A percentile compares a stretch with the other conserved stretches of the same genome.
These are phyloP conservation scores for Ia io DNA, from an alignment of 2,113 vertebrate genomes.

Conservation along the genomic window DNA sequence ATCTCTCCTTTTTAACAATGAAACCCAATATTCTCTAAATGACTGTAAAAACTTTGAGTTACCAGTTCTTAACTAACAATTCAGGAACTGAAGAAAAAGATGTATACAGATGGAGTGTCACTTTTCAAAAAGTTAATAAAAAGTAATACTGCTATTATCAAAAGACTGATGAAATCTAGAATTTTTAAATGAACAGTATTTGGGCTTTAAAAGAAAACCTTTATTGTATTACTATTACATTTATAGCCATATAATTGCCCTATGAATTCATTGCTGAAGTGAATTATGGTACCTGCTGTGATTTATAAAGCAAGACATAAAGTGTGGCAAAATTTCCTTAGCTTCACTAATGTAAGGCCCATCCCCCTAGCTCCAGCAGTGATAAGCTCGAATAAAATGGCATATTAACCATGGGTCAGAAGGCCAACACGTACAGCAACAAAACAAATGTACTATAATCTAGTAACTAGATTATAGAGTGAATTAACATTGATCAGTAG, in stretches of 20 bases:
- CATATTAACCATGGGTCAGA: conserved; percentile 75
- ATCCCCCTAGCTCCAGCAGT: conserved; percentile 4
- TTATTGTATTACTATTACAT: conserved; percentile 25
- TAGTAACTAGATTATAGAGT: conserved; percentile 70
- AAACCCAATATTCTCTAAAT: neutral
- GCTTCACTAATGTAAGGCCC: conserved; percentile 39
- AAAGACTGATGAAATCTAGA: neutral
- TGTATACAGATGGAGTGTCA: neutral
- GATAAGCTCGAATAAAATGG: conserved; percentile 66
- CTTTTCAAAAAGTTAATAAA: conserved; percentile 24
- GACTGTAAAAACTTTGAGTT: neutral
- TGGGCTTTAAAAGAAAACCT: conserved; percentile 23
- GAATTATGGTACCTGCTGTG: conserved; percentile 44
- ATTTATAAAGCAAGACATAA: conserved; percentile 65
- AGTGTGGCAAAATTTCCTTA: conserved; percentile 50
- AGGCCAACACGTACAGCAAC: conserved; percentile 72
- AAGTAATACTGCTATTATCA: conserved; percentile 20
- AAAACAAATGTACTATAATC: conserved; percentile 64
- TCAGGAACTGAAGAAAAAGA: conserved; percentile 5
- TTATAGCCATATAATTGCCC: neutral
- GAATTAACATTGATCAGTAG: conserved; percentile 77
- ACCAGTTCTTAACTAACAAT: neutral
- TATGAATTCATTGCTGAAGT: neutral
- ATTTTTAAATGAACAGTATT: conserved; percentile 37
- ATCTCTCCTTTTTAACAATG: neutral